These are phyloP conservation scores for Odontomyia ornata DNA, from an alignment of 2,888 invertebrate species.

Conservation along the genomic window DNA sequence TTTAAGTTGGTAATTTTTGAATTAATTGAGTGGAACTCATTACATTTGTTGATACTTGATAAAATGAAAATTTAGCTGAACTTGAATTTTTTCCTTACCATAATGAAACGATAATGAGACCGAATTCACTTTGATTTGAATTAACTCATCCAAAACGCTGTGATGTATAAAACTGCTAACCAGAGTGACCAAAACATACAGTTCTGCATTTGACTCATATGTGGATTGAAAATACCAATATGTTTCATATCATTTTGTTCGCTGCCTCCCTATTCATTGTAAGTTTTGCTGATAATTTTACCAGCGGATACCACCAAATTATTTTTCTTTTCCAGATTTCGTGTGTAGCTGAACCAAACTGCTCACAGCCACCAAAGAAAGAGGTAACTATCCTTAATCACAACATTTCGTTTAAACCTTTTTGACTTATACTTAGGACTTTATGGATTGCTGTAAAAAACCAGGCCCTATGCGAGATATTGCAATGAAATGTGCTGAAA, in stretches of 20 bases:
- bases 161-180: background rate
- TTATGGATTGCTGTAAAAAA: constrained; percentile 12
- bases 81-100: too few species aligned
- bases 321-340: background rate
- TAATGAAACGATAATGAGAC: too few species aligned
- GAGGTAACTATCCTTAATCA: background rate
- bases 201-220: too few species aligned
- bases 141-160: background rate
- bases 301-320: background rate
- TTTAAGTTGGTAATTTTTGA: too few species aligned
- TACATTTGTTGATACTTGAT: too few species aligned
- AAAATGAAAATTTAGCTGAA: too few species aligned
- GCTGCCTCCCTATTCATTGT: background rate
- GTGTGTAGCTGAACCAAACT: background rate
- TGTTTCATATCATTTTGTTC: too few species aligned
- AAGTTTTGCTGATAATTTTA: background rate
- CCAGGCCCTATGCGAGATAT: background rate
- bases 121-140: background rate
- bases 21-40: too few species aligned
- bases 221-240: too few species aligned
- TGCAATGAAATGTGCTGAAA: constrained; percentile 3
- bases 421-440: background rate
- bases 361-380: background rate
- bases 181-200: background rate
- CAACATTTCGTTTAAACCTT: background rate